A percentile compares a stretch with the other conserved stretches of the same genome.
phyloP scores from a whole-genome alignment of 2,888 invertebrate genomes.

The Micoletzkya japonica region DNA sequence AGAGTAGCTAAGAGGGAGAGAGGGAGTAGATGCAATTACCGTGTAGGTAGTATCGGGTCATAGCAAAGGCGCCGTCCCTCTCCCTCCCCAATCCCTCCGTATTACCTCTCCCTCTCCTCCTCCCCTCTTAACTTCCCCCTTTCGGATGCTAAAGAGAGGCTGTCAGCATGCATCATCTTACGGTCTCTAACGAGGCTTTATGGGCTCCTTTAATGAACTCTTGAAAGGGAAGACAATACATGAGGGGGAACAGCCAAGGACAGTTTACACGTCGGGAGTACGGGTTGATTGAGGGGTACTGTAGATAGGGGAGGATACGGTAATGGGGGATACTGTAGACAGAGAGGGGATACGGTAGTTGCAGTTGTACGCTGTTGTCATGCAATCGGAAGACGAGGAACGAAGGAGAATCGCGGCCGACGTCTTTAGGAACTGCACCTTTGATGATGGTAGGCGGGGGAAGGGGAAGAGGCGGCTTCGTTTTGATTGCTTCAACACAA shows the following conservation, averaged over 20 bases:
- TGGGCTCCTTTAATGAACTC: too few species aligned
- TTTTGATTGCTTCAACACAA: too few species aligned
- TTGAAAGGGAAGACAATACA: background rate
- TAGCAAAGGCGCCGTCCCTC: too few species aligned
- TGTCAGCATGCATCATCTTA: background rate
- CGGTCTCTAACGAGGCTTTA: too few species aligned
- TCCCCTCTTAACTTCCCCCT: too few species aligned
- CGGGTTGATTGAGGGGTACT: background rate
- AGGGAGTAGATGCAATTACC: too few species aligned
- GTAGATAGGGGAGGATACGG: background rate
- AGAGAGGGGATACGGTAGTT: background rate
- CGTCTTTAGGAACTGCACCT: slow-evolving; percentile 44
- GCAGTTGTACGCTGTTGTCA: slow-evolving; percentile 22
- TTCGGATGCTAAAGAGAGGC: background rate
- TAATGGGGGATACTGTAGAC: background rate
- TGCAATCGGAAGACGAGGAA: slow-evolving; percentile 16
- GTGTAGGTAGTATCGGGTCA: too few species aligned
- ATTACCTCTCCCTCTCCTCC: too few species aligned
- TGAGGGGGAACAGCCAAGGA: background rate
- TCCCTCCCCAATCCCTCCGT: too few species aligned
- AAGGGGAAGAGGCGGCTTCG: background rate
- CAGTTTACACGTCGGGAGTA: background rate
- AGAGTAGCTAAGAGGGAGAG: too few species aligned
- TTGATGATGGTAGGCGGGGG: slow-evolving; percentile 46
- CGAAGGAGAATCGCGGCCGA: slow-evolving; percentile 42